Conservation (phyloP, 2,113 vertebrate genomes). For the Lophotis ruficrista region DNA sequence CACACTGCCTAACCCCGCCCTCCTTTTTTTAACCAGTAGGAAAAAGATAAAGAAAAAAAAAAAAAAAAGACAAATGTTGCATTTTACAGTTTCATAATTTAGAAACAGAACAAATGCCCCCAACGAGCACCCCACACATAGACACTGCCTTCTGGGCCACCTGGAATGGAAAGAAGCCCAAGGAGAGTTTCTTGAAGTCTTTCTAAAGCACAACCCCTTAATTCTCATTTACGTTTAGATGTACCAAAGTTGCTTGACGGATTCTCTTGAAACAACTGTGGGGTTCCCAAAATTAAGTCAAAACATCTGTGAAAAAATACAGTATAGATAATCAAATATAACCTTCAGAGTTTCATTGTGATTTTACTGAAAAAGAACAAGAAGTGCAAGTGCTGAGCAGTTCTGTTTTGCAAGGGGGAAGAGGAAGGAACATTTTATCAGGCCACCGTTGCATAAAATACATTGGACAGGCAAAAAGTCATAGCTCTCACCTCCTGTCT, state of each 20-base stretch:
- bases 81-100: neutral
- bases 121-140: rapidly evolving
- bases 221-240: neutral
- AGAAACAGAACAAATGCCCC: neutral
- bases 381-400: neutral
- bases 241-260: neutral
- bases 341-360: neutral
- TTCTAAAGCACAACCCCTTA: neutral
- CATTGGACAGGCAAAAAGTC: neutral
- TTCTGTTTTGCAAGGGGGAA: neutral
- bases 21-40: neutral
- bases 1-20: neutral
- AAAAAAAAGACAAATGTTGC: neutral
- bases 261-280: neutral
- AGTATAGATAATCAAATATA: neutral
- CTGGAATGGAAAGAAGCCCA: neutral
- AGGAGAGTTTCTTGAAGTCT: neutral
- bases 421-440: neutral
- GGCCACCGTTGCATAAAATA: neutral
- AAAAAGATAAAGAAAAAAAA: neutral
- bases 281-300: neutral
- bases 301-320: neutral
- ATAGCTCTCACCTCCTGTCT: rapidly evolving
- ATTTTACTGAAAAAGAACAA: neutral
- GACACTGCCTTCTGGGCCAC: neutral